phyloP scores from a whole-genome alignment of 1,140 invertebrate genomes.

The Campodea augens region DNA sequence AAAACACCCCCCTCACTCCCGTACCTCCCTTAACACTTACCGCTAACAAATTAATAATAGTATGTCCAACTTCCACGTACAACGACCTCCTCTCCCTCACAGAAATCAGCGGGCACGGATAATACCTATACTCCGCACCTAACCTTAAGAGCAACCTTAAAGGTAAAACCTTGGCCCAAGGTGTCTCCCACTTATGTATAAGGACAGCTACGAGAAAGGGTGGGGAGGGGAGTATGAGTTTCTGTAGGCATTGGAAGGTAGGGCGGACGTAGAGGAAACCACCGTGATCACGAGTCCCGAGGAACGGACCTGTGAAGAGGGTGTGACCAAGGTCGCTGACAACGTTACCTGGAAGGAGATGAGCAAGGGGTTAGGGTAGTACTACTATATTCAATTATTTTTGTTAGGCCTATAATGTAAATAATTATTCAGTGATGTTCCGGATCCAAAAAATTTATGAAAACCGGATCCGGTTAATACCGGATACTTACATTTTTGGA shows the following conservation, averaged over 20 bases:
- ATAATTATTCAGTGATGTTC: too few species aligned
- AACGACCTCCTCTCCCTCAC: constrained; percentile 56
- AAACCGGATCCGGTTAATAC: too few species aligned
- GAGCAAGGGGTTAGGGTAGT: neutral
- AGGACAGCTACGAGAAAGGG: constrained; percentile 64
- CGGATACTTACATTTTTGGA: too few species aligned
- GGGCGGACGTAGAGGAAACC: constrained; percentile 68
- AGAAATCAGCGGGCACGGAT: constrained; percentile 71
- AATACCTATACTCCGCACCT: constrained; percentile 71
- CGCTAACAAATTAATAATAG: constrained; percentile 72
- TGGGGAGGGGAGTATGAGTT: constrained; percentile 48
- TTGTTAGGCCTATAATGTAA: neutral
- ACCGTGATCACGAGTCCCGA: constrained; percentile 60
- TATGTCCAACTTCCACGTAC: constrained; percentile 74
- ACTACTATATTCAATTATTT: too few species aligned
- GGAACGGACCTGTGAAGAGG: constrained; percentile 36
- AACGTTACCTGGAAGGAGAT: constrained; percentile 35
- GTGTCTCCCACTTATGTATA: constrained; percentile 47
- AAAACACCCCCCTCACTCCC: too few species aligned
- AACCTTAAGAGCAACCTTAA: constrained; percentile 53
- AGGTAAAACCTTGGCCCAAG: constrained; percentile 50
- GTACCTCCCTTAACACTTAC: constrained; percentile 28
- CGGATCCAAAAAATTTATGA: too few species aligned
- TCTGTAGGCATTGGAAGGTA: constrained; percentile 63
- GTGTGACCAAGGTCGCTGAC: constrained; percentile 51